Evolutionary conservation across 2,113 vertebrate genomes (phyloP).

Genomic region (Motacilla alba): DNA sequence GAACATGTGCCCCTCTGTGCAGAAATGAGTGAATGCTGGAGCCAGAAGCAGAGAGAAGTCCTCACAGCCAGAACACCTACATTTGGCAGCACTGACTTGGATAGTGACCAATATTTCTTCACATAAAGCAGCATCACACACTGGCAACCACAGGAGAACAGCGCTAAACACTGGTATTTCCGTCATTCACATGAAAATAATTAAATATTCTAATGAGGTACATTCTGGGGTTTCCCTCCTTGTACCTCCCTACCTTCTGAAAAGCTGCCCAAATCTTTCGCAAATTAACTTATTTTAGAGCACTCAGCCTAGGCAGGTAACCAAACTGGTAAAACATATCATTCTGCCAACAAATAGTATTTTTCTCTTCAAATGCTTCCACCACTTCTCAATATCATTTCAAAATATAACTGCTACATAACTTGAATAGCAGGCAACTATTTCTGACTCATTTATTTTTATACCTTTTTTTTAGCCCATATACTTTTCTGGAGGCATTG

Average conservation of each 20-base stretch:
- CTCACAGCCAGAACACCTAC: not conserved
- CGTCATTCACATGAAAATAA: not conserved
- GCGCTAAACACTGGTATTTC: not conserved
- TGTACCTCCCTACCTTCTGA: not conserved
- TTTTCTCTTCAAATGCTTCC: conserved; percentile 11
- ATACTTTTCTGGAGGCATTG: not conserved
- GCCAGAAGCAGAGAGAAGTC: not conserved
- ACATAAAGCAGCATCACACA: not conserved
- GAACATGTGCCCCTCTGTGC: not conserved
- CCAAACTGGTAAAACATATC: conserved; percentile 6
- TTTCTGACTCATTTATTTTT: not conserved
- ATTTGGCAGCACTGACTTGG: not conserved
- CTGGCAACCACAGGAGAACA: not conserved
- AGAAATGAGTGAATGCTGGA: not conserved
- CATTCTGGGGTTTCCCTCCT: not conserved
- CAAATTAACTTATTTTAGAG: conserved; percentile 45
- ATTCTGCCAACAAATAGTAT: not conserved
- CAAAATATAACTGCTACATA: conserved; percentile 17
- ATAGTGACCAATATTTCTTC: not conserved
- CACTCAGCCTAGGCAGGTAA: not conserved
- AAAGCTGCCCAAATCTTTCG: not conserved
- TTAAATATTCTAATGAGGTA: not conserved
- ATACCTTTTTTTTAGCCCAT: not conserved
- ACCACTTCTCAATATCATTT: not conserved
- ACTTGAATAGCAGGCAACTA: not conserved